phyloP scores from a whole-genome alignment of 2,113 vertebrate species.

The Alouatta palliata region DNA sequence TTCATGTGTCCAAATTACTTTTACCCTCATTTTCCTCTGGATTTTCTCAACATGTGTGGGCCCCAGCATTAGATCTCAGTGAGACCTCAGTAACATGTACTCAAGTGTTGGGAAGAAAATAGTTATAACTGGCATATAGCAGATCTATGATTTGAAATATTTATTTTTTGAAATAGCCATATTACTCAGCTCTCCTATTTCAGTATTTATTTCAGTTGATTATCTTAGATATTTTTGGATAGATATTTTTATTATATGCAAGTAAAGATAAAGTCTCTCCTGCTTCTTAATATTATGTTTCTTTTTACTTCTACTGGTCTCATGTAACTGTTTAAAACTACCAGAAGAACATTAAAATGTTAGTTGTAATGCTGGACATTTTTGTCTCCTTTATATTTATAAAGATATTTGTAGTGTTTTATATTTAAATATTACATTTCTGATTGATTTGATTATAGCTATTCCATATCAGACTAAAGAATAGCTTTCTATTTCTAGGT shows the following conservation, averaged over 20 bases:
- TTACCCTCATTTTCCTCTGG: not conserved
- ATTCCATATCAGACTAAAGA: constrained; percentile 4
- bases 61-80: not conserved
- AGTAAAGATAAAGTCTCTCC: not conserved
- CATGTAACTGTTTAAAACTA: not conserved
- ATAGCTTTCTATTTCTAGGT: not conserved
- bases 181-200: not conserved
- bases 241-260: constrained; percentile 32
- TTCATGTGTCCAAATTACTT: not conserved
- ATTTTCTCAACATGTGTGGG: not conserved
- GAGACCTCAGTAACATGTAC: not conserved
- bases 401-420: not conserved
- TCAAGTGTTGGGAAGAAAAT: not conserved
- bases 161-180: not conserved
- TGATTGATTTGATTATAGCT: not conserved
- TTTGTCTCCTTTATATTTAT: constrained; percentile 30
- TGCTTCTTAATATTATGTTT: not conserved
- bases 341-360: not conserved
- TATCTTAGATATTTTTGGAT: not conserved
- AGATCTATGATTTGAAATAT: not conserved
- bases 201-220: not conserved
- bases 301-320: not conserved
- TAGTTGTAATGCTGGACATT: not conserved
- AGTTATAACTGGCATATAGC: not conserved
- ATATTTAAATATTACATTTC: not conserved